These are phyloP conservation scores for Gonocerus acuteangulatus DNA, from an alignment of 2,888 invertebrate genomes.

Conservation along the genomic window DNA sequence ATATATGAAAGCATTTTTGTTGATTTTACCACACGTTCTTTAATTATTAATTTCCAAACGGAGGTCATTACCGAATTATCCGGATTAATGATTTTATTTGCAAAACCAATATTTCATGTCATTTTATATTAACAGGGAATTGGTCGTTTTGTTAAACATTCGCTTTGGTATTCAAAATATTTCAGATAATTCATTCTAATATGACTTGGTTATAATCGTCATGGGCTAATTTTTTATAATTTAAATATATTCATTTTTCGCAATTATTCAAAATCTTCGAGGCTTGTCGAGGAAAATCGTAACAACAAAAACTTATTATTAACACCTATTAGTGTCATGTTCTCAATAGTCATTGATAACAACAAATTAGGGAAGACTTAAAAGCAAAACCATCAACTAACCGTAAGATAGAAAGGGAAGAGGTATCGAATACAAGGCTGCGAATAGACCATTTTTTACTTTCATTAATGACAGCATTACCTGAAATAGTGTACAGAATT, in stretches of 20 bases:
- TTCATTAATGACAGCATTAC: too few species aligned
- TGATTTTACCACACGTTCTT: constrained; percentile 15
- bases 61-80: constrained; percentile 22
- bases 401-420: too few species aligned
- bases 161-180: constrained; percentile 2
- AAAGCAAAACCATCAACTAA: too few species aligned
- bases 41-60: constrained; percentile 21
- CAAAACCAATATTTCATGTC: constrained; percentile 16
- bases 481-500: too few species aligned
- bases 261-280: too few species aligned
- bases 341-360: too few species aligned
- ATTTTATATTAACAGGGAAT: constrained; percentile 16
- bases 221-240: neutral
- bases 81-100: constrained; percentile 21
- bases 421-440: too few species aligned
- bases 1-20: constrained; percentile 24
- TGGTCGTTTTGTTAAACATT: neutral
- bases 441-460: too few species aligned
- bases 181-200: constrained; percentile 12
- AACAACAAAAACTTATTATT: too few species aligned
- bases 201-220: neutral
- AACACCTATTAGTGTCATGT: too few species aligned
- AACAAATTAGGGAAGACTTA: too few species aligned
- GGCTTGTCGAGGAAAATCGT: too few species aligned
- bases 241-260: neutral